Percentiles rank a stretch among this genome's conserved stretches.
phyloP scores from a whole-genome alignment of 2,888 invertebrate species.

The Tinea pellionella region DNA sequence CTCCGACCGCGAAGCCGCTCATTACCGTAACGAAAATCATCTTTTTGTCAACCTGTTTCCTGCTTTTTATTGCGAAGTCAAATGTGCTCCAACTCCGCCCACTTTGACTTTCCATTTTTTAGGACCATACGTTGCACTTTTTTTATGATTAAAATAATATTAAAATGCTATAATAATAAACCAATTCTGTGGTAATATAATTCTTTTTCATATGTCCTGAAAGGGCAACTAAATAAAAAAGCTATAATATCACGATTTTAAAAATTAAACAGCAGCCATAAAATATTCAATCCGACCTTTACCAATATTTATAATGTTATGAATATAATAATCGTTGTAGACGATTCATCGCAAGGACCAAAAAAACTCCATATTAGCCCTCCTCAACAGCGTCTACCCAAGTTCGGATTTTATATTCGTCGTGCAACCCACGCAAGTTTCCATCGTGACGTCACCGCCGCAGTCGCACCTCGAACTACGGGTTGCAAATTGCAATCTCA shows the following conservation, averaged over 20 bases:
- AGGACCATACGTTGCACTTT: slow-evolving; percentile 20
- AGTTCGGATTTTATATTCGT: slow-evolving; percentile 43
- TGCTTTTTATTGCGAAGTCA: slow-evolving; percentile 14
- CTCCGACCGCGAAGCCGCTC: slow-evolving; percentile 11
- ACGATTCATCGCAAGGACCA: slow-evolving; percentile 57
- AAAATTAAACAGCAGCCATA: neutral
- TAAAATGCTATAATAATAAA: too few species aligned
- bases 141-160: slow-evolving; percentile 15
- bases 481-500: neutral
- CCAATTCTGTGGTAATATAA: too few species aligned
- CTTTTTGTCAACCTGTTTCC: slow-evolving; percentile 16
- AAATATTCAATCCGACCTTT: too few species aligned
- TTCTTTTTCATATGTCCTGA: too few species aligned
- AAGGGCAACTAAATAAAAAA: too few species aligned
- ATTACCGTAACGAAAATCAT: slow-evolving; percentile 16
- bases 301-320: slow-evolving; percentile 2
- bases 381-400: slow-evolving; percentile 49
- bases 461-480: neutral
- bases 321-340: slow-evolving; percentile 31
- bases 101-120: slow-evolving; percentile 27
- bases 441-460: slow-evolving; percentile 31
- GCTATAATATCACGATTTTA: too few species aligned
- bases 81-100: slow-evolving; percentile 8
- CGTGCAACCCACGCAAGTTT: slow-evolving; percentile 28
- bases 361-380: slow-evolving; percentile 38